phyloP scores from a whole-genome alignment of 2,888 invertebrate genomes.

The Nomada ferruginata region DNA sequence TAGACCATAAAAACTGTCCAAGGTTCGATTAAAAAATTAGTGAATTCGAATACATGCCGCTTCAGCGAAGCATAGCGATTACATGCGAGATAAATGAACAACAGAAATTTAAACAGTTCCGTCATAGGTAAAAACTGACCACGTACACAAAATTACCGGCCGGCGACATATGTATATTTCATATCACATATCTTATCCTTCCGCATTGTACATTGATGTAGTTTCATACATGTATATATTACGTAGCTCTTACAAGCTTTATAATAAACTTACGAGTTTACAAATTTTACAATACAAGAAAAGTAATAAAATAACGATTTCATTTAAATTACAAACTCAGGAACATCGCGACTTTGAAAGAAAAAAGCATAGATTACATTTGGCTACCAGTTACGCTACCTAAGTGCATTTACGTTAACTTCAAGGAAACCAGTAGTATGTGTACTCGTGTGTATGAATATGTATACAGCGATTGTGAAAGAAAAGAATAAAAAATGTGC shows the following conservation, averaged over 20 bases:
- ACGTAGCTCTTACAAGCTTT: slow-evolving; percentile 37
- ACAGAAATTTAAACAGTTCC: background rate
- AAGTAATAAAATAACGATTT: slow-evolving; percentile 58
- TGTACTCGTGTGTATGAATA: background rate
- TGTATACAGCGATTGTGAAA: background rate
- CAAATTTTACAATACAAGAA: slow-evolving; percentile 45
- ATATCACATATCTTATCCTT: slow-evolving; percentile 37
- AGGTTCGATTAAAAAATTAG: background rate
- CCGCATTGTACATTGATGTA: slow-evolving; percentile 38
- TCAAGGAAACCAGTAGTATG: background rate
- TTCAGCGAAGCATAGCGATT: background rate
- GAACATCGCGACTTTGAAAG: slow-evolving; percentile 55
- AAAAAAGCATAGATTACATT: slow-evolving; percentile 55
- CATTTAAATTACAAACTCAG: slow-evolving; percentile 63
- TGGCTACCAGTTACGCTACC: slow-evolving; percentile 8
- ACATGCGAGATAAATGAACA: background rate
- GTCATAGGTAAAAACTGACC: slow-evolving; percentile 63
- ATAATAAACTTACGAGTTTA: slow-evolving; percentile 54
- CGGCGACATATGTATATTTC: slow-evolving; percentile 69
- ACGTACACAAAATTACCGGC: slow-evolving; percentile 80
- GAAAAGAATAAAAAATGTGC: background rate
- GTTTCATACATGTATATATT: slow-evolving; percentile 24
- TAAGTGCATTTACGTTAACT: background rate
- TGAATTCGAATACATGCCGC: background rate
- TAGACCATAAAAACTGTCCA: background rate